Percentiles rank a stretch among this genome's conserved stretches.
Evolutionary conservation across 1,140 invertebrate genomes (phyloP).

Genomic region (Octopus bimaculoides): DNA sequence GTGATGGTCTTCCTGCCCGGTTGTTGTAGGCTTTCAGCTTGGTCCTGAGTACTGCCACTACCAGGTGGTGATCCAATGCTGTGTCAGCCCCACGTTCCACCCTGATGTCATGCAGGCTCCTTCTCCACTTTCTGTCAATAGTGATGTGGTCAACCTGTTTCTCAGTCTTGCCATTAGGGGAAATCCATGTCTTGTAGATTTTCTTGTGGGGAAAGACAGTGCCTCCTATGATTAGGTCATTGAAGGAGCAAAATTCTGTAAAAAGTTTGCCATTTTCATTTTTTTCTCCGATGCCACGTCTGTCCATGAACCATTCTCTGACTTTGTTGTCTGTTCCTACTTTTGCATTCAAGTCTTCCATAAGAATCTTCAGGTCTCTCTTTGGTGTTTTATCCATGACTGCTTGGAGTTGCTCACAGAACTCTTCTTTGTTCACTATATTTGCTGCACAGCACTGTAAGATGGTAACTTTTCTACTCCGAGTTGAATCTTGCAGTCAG

Average conservation of each 20-base stretch:
- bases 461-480: conserved; percentile 14
- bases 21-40: conserved; percentile 16
- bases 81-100: conserved; percentile 29
- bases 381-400: conserved; percentile 14
- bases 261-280: conserved; percentile 25
- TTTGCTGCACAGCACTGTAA: conserved; percentile 24
- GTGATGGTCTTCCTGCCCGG: conserved; percentile 12
- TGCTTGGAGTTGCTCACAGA: conserved; percentile 28
- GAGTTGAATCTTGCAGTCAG: too few relatives aligned
- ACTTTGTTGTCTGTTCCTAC: conserved; percentile 24
- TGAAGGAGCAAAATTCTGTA: not conserved
- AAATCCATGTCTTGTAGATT: conserved; percentile 24
- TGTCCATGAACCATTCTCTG: conserved; percentile 28
- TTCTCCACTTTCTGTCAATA: conserved; percentile 25
- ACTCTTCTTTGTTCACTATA: conserved; percentile 25
- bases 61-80: conserved; percentile 27
- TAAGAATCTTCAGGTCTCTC: conserved; percentile 25
- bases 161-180: conserved; percentile 20
- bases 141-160: conserved; percentile 24
- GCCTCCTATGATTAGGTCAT: conserved; percentile 60
- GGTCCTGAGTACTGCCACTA: conserved; percentile 10
- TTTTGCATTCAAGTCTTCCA: conserved; percentile 32
- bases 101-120: conserved; percentile 26
- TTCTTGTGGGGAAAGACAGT: conserved; percentile 70
- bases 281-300: conserved; percentile 23